Evolutionary conservation across 1,140 invertebrate species (phyloP).

Genomic region (Drosophila melanica): DNA sequence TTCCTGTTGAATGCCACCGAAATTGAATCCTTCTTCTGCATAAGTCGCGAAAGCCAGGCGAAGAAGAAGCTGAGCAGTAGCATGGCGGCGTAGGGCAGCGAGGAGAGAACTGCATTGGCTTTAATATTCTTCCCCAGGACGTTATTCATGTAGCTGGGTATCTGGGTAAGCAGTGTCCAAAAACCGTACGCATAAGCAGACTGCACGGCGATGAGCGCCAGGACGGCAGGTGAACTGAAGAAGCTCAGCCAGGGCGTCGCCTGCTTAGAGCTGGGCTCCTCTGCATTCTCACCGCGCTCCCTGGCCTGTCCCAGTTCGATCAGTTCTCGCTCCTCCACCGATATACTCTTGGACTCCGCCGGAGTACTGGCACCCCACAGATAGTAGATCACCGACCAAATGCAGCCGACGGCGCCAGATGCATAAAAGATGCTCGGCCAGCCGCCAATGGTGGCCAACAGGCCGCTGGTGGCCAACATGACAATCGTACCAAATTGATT

Average conservation of each 20-base stretch:
- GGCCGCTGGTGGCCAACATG: conserved; percentile 87
- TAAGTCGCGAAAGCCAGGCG: conserved; percentile 85
- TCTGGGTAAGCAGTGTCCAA: conserved; percentile 94
- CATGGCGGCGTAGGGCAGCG: conserved; percentile 91
- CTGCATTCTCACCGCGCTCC: background rate
- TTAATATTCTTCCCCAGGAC: conserved; percentile 92
- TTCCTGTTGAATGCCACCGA: conserved; percentile 86
- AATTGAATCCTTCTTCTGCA: conserved; percentile 85
- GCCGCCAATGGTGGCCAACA: conserved; percentile 86
- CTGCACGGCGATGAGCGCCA: conserved; percentile 92
- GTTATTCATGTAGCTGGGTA: conserved; percentile 94
- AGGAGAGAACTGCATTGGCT: conserved; percentile 88
- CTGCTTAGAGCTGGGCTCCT: conserved; percentile 31
- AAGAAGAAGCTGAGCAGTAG: conserved; percentile 88
- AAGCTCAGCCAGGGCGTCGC: conserved; percentile 88
- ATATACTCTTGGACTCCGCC: conserved; percentile 85
- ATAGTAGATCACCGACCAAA: conserved; percentile 87
- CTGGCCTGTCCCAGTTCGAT: conserved; percentile 84
- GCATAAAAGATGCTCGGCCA: conserved; percentile 92
- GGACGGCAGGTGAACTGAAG: conserved; percentile 91
- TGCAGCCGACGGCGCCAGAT: conserved; percentile 87
- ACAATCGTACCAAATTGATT: conserved; percentile 90
- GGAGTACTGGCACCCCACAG: conserved; percentile 88
- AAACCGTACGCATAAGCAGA: conserved; percentile 96
- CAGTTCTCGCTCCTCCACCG: conserved; percentile 86